A percentile compares a stretch with the other conserved stretches of the same genome.
phyloP scores from a whole-genome alignment of 2,888 invertebrate species.

The Latrodectus hesperus region DNA sequence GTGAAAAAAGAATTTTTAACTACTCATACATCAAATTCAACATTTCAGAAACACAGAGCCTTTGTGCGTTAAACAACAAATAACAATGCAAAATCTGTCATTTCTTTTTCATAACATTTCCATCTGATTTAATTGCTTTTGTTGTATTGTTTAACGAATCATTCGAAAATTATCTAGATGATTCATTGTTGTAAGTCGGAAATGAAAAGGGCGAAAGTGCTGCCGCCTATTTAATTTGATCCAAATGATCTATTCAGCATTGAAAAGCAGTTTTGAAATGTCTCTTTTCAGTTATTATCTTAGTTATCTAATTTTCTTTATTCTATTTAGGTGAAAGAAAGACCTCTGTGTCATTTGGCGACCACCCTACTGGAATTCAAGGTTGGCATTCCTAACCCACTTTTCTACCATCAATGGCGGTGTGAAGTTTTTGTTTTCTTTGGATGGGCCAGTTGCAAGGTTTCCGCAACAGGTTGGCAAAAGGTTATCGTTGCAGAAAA shows the following conservation, averaged over 20 bases:
- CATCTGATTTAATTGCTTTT: too few species aligned
- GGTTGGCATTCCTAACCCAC: constrained; percentile 38
- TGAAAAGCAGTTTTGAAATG: neutral
- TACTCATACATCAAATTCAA: too few species aligned
- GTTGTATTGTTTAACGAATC: neutral
- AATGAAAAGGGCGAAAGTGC: neutral
- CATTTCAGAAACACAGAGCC: too few species aligned
- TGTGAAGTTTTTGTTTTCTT: neutral
- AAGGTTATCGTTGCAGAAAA: neutral
- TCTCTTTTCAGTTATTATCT: neutral
- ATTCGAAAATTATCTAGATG: neutral
- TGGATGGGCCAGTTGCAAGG: neutral
- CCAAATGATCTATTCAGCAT: neutral
- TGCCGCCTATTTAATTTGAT: neutral
- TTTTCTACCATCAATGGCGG: neutral
- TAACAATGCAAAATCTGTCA: too few species aligned
- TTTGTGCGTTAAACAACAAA: too few species aligned
- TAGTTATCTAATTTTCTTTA: neutral
- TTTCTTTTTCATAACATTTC: too few species aligned
- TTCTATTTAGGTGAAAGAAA: constrained; percentile 16
- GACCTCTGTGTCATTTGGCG: constrained; percentile 24
- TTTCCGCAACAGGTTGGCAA: neutral
- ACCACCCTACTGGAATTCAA: constrained; percentile 9
- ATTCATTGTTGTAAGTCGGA: neutral
- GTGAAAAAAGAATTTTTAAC: too few species aligned